A percentile compares a stretch with the other conserved stretches of the same genome.
Evolutionary conservation across 2,113 vertebrate species (phyloP).

Genomic region (Protobothrops mucrosquamatus): DNA sequence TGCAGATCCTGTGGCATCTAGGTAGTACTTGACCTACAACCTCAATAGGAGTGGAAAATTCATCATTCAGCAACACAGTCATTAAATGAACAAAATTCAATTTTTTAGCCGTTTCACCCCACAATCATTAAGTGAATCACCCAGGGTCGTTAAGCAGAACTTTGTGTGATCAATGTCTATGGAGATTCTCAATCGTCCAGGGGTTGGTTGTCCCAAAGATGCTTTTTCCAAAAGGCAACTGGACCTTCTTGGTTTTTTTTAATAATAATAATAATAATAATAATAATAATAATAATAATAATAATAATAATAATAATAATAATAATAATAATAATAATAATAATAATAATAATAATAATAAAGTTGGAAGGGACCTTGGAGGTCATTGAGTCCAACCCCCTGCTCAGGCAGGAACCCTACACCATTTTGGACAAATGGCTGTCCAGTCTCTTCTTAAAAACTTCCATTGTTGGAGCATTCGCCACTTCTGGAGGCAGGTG

Average conservation of each 20-base stretch:
- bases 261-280: too few relatives aligned
- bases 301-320: too few relatives aligned
- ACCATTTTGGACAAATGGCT: too few relatives aligned
- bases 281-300: too few relatives aligned
- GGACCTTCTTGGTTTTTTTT: neutral
- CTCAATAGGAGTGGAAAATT: neutral
- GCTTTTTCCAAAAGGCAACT: neutral
- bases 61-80: neutral
- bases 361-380: too few relatives aligned
- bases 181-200: neutral
- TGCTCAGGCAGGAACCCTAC: too few relatives aligned
- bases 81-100: neutral
- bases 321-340: too few relatives aligned
- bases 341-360: too few relatives aligned
- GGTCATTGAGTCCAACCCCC: too few relatives aligned
- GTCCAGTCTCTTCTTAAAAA: too few relatives aligned
- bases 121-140: neutral
- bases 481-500: too few relatives aligned
- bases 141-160: neutral
- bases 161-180: neutral
- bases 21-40: neutral
- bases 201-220: neutral
- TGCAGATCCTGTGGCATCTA: neutral
- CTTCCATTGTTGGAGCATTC: too few relatives aligned
- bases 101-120: neutral